These are phyloP conservation scores for Drepana arcuata DNA, from an alignment of 1,140 invertebrate genomes.

Conservation along the genomic window DNA sequence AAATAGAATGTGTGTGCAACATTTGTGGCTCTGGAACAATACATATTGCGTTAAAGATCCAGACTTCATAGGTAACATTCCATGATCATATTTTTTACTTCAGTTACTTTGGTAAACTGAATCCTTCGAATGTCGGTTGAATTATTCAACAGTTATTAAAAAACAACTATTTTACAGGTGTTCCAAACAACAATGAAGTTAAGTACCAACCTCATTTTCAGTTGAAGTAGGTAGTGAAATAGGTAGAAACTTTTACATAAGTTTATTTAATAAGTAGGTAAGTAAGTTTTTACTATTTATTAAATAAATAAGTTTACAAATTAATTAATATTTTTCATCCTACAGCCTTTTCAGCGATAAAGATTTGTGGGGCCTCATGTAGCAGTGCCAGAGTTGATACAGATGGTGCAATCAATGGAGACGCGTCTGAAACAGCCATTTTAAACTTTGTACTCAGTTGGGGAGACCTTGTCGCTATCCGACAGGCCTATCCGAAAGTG, in stretches of 20 bases:
- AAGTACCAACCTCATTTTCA: too few relatives aligned
- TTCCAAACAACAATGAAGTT: too few relatives aligned
- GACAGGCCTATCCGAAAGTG: slow-evolving; percentile 38
- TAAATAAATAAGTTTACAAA: background rate
- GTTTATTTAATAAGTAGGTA: too few relatives aligned
- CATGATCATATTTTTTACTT: too few relatives aligned
- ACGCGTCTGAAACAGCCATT: slow-evolving; percentile 56
- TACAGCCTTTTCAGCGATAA: slow-evolving; percentile 30
- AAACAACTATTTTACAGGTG: too few relatives aligned
- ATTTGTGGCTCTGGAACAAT: slow-evolving; percentile 45
- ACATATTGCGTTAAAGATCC: slow-evolving; percentile 20
- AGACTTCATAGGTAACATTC: too few relatives aligned
- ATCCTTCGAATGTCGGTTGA: too few relatives aligned
- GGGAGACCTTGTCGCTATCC: slow-evolving; percentile 26
- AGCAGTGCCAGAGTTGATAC: slow-evolving; percentile 27
- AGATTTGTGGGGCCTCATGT: slow-evolving; percentile 43
- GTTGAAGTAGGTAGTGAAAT: too few relatives aligned
- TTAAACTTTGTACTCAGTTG: slow-evolving; percentile 39
- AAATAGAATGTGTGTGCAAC: slow-evolving; percentile 54
- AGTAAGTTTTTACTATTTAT: too few relatives aligned
- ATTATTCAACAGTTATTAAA: too few relatives aligned
- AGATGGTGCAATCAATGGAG: slow-evolving; percentile 29
- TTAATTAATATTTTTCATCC: slow-evolving; percentile 4
- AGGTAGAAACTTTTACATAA: too few relatives aligned
- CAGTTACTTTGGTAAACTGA: too few relatives aligned